Evolutionary conservation across 1,140 invertebrate genomes (phyloP), one percentile per base, ranked within the genome.

Genomic region (Drosophila grimshawi): DNA sequence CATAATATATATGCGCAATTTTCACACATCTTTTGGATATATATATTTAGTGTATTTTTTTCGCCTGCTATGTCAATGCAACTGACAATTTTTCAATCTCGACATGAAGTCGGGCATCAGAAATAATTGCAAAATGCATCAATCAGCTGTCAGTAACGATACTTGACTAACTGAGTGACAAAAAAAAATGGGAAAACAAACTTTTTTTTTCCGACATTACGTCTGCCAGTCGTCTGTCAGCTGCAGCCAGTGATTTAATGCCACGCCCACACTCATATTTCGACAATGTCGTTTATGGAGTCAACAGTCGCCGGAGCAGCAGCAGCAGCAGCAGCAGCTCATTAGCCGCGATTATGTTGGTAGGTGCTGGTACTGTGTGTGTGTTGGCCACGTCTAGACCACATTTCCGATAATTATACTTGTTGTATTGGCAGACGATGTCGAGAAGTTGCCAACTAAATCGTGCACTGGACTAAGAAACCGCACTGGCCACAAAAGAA

Each of bases 81-180:
- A 83, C 80, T 86, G 83, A 86, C 83, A 86, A 86, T 81, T 86
- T 86, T 86, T 86, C 83, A 86, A 86, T 86, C 83, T 86, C 76
- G 70, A 77, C 79, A 61, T 59, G 64, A 59, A 60, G 71, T 48
- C 67, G 60, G 39, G 85, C 80, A 80, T 86, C 83, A 86, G 75
- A 86, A 88, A 86, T 86, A 86, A 86, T 86, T 86, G 83, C 83
- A 80, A 86, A 86, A 86, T 88, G 83, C 83, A 86, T 86, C 83
- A 86, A 88, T 86, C 83, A 86, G 80, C 66, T 86, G 83, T 88
- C 83, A 80, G 60, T 19, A 19, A 70, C 7, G 51, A 65, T 69
- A 30, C 52, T 70, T 67, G 66, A 72, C 70, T 75, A 69, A 72
- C 78, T 39, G 55, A 72, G 69, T 62, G 62, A 66, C n/a, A 27